phyloP scores from a whole-genome alignment of 2,888 invertebrate species.

The Cephus nigrinus region DNA sequence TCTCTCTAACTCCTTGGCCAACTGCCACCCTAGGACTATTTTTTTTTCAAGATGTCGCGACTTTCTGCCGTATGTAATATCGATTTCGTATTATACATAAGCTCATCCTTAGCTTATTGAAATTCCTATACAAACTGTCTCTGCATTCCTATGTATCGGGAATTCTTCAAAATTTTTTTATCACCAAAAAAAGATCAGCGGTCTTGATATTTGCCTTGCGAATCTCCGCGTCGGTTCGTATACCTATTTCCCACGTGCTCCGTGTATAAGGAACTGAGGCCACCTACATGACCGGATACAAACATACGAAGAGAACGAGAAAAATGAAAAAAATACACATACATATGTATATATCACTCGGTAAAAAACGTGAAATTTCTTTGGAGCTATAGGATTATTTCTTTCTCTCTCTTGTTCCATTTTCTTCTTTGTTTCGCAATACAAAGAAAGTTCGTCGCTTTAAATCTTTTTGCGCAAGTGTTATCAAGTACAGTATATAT shows the following conservation, averaged over 20 bases:
- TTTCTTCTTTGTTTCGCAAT: neutral
- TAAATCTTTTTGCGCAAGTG: neutral
- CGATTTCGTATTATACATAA: neutral
- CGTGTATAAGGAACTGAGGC: neutral
- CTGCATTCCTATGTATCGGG: neutral
- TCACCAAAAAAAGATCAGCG: neutral
- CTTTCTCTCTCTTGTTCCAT: neutral
- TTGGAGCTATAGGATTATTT: no score
- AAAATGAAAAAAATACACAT: no score
- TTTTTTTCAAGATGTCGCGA: neutral
- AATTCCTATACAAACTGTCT: neutral
- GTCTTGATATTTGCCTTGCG: neutral
- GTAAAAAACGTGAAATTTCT: no score
- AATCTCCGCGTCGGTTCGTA: neutral
- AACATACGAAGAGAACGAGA: no score
- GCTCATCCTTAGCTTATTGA: neutral
- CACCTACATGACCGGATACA: no score
- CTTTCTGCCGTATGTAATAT: neutral
- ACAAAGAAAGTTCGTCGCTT: neutral
- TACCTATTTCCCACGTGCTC: neutral
- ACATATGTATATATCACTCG: no score
- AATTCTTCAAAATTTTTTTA: neutral
- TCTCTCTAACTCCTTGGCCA: neutral
- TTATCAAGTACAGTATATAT: neutral
- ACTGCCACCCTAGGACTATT: neutral